A percentile compares a stretch with the other conserved stretches of the same genome.
These are phyloP conservation scores for Camelus bactrianus DNA, from an alignment of 2,113 vertebrate genomes.

Conservation along the genomic window DNA sequence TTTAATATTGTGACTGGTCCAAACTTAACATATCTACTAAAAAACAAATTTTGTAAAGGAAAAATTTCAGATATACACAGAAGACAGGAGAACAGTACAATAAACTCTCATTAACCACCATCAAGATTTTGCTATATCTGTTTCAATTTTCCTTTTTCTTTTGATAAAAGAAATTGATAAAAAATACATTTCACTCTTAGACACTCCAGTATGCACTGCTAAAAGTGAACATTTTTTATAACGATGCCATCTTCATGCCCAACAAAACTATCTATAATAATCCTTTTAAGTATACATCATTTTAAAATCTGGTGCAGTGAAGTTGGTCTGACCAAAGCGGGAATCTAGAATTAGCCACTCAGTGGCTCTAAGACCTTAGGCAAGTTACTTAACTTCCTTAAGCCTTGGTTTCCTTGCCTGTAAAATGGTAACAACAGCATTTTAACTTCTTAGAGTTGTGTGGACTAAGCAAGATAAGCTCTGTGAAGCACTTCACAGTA, in stretches of 20 bases:
- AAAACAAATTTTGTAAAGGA: slow-evolving; percentile 15
- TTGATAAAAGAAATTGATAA: not conserved
- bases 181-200: not conserved
- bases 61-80: not conserved
- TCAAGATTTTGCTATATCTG: not conserved
- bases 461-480: not conserved
- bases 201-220: not conserved
- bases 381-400: not conserved
- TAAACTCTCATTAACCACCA: not conserved
- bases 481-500: not conserved
- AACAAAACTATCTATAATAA: not conserved
- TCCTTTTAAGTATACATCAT: not conserved
- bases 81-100: not conserved
- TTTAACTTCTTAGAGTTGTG: not conserved
- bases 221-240: slow-evolving; percentile 27
- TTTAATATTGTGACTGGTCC: not conserved
- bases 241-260: not conserved
- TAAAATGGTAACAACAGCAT: not conserved
- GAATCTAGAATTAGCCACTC: not conserved
- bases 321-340: not conserved
- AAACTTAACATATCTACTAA: not conserved
- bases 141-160: slow-evolving; percentile 1
- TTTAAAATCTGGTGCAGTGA: not conserved
- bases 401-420: not conserved
- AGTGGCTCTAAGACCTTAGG: not conserved